Evolutionary conservation across 1,140 invertebrate species (phyloP), one percentile per base, ranked within the genome.

Genomic region (Tetragonula clypearis): DNA sequence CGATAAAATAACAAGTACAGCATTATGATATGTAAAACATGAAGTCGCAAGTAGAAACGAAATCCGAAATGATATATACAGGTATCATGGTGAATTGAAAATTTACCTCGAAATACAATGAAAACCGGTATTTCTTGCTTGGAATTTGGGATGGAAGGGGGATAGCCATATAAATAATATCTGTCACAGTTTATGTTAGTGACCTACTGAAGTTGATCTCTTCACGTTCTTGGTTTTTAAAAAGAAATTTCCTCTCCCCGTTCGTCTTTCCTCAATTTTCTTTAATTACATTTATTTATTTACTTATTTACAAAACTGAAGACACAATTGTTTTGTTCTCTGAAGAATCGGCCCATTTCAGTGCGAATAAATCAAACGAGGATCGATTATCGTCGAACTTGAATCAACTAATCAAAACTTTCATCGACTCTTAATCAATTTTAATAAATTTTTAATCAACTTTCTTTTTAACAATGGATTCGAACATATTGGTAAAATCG

Each of bases 401-500:
- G 12, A n/a, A 62, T 62, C 60, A 30, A 49, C 30, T 60, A 23
- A 60, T 21, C 15, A 66, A 49, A 71, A 4, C 17, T 71, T 35
- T 35, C 2, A 35, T 35, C 35, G 3, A 35, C 35, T 35, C n/a
- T 30, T 30, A 30, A 30, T 30, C 30, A 30, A 30, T 30, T 30
- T 35, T 35, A 35, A 35, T 3, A 35, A 35, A 35, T 4, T 35
- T 35, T 35, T 72, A 17, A 23, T 62, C 23, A 8, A 82, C 14
- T 15, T 19, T 26, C n/a, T 30, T 55, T 55, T 55, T 3, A 19
- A 68, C 89, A 56, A 92, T 92, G 91, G 79, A 78, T 60, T 41
- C 72, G n/a, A 87, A 85, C 41, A 85, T 90, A 21, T 58, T 91
- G 30, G 11, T 92, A 15, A 92, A 90, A 74, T 82, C 92, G 26